Percentiles rank a stretch among this genome's conserved stretches.
Evolutionary conservation across 23 tunicate species (phyloP).

Genomic region (Corella eumyota): DNA sequence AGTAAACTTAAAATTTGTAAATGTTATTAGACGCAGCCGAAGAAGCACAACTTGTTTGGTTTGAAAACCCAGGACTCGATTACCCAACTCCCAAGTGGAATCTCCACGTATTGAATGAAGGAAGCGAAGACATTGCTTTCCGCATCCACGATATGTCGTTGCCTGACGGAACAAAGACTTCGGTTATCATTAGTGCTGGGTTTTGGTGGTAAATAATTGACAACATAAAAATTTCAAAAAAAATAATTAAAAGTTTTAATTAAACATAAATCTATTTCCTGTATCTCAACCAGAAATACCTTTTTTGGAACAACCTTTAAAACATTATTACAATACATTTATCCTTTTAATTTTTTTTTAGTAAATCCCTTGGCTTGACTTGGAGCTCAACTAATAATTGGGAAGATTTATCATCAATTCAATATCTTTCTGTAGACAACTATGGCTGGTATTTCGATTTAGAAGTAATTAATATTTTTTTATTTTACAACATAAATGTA

Average conservation of each 20-base stretch:
- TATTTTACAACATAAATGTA: too few relatives aligned
- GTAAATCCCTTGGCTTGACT: slow-evolving; percentile 52
- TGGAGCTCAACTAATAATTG: slow-evolving; percentile 78
- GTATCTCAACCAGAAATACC: neutral
- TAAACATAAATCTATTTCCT: too few relatives aligned
- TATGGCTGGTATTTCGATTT: slow-evolving; percentile 92
- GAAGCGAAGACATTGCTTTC: slow-evolving; percentile 58
- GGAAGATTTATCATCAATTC: slow-evolving; percentile 52
- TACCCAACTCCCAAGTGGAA: slow-evolving; percentile 43
- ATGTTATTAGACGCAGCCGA: slow-evolving; percentile 23
- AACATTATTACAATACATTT: too few relatives aligned
- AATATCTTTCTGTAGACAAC: slow-evolving; percentile 48
- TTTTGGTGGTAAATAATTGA: slow-evolving; percentile 51
- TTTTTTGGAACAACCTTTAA: neutral
- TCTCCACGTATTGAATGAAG: slow-evolving; percentile 55
- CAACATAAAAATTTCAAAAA: neutral
- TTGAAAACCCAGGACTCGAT: slow-evolving; percentile 79
- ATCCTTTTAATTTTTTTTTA: too few relatives aligned
- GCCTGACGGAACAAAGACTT: slow-evolving; percentile 45
- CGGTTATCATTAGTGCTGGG: slow-evolving; percentile 71
- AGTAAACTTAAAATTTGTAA: neutral
- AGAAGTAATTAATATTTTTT: slow-evolving; percentile 22
- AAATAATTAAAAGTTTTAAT: neutral
- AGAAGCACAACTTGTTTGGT: slow-evolving; percentile 78
- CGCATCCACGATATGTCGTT: slow-evolving; percentile 48